Percentiles rank a stretch among this genome's conserved stretches.
Evolutionary conservation across 1,140 invertebrate species (phyloP).

Genomic region (Steinernema feltiae): DNA sequence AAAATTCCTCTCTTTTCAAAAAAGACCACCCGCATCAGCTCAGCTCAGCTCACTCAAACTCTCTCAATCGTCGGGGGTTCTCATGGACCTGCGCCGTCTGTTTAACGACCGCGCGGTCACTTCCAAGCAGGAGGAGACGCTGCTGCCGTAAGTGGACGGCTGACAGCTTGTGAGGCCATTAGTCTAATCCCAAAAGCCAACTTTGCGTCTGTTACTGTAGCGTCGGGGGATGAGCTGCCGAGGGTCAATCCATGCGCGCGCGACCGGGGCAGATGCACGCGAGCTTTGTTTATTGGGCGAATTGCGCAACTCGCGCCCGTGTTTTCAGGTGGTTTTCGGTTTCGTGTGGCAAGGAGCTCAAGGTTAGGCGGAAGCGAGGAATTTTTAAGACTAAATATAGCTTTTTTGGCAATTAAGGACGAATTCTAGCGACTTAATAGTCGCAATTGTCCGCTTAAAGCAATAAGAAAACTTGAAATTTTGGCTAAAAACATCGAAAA

Average conservation of each 20-base stretch:
- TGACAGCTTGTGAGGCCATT: constrained; percentile 7
- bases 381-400: background rate
- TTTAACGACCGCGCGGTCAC: background rate
- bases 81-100: background rate
- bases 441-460: too few species aligned
- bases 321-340: background rate
- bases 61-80: too few species aligned
- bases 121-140: background rate
- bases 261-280: background rate
- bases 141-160: background rate
- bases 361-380: background rate
- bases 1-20: too few species aligned
- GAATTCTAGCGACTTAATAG: too few species aligned
- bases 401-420: too few species aligned
- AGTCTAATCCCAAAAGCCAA: background rate
- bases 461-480: too few species aligned
- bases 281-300: background rate
- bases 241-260: background rate
- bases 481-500: too few species aligned
- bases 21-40: too few species aligned
- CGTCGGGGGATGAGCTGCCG: background rate
- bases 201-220: background rate
- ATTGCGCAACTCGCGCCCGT: background rate
- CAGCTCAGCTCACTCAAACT: too few species aligned
- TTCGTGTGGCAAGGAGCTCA: background rate